These are phyloP conservation scores for Notothenia rossii DNA, from an alignment of 2,113 vertebrate species.

Conservation along the genomic window DNA sequence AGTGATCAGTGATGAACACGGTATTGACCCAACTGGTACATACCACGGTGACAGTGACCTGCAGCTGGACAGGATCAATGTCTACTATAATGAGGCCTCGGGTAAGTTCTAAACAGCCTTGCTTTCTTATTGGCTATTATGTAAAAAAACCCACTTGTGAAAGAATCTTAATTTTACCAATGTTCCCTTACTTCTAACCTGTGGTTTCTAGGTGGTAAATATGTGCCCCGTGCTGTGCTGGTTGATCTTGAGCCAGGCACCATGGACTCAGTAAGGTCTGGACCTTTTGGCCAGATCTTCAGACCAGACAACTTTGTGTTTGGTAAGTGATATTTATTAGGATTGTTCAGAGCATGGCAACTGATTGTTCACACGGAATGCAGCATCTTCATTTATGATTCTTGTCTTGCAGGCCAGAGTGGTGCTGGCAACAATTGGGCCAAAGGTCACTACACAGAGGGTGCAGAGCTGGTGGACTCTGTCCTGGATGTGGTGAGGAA, in stretches of 20 bases:
- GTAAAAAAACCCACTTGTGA: no score
- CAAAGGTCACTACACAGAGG: constrained; percentile 88
- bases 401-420: constrained; percentile 81
- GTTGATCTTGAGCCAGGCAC: constrained; percentile 94
- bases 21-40: constrained; percentile 85
- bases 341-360: no score
- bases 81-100: constrained; percentile 94
- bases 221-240: constrained; percentile 91
- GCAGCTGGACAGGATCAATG: constrained; percentile 94
- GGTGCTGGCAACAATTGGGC: constrained; percentile 89
- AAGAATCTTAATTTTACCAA: no score
- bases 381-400: not conserved
- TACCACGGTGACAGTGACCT: constrained; percentile 88
- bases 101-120: constrained; percentile 70
- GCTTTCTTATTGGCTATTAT: no score
- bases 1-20: constrained; percentile 87
- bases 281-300: constrained; percentile 93
- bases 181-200: not conserved
- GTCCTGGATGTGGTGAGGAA: constrained; percentile 87
- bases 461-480: constrained; percentile 87
- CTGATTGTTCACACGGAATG: no score
- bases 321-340: constrained; percentile 77
- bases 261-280: constrained; percentile 95
- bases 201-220: constrained; percentile 87
- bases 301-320: constrained; percentile 96